phyloP scores from a whole-genome alignment of 1,140 invertebrate genomes.

The Drosophila albomicans region DNA sequence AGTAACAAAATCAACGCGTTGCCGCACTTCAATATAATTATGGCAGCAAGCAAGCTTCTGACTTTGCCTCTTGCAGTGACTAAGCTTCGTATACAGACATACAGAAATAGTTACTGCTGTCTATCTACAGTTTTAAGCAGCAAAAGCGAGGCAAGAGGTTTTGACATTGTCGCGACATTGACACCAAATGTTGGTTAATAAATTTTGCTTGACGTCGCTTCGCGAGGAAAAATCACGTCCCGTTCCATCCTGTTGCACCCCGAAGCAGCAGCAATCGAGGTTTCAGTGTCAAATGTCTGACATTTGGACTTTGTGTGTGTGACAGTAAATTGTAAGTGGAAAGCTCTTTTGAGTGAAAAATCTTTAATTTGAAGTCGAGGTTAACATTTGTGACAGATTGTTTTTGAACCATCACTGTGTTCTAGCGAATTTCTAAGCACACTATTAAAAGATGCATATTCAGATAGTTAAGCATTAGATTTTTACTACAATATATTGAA shows the following conservation, averaged over 20 bases:
- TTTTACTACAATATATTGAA: too few species aligned
- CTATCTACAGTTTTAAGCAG: conserved; percentile 27
- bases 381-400: conserved; percentile 6
- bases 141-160: conserved; percentile 38
- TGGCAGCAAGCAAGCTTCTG: conserved; percentile 59
- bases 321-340: conserved; percentile 17
- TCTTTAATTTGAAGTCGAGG: background rate
- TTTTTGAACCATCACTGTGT: background rate
- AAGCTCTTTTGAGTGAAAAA: conserved; percentile 5
- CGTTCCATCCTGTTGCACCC: background rate
- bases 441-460: too few species aligned
- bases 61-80: conserved; percentile 29
- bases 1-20: conserved; percentile 56
- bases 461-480: too few species aligned
- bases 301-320: conserved; percentile 28
- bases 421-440: background rate
- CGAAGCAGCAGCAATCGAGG: too few species aligned
- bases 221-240: conserved; percentile 36
- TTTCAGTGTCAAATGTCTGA: conserved; percentile 56
- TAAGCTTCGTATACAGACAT: conserved; percentile 6
- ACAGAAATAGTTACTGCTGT: conserved; percentile 3
- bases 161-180: conserved; percentile 80
- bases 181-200: conserved; percentile 77
- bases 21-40: conserved; percentile 82
- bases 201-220: conserved; percentile 48